These are phyloP conservation scores for Channallabes apus DNA, from an alignment of 2,797 vertebrate species.

Conservation along the genomic window DNA sequence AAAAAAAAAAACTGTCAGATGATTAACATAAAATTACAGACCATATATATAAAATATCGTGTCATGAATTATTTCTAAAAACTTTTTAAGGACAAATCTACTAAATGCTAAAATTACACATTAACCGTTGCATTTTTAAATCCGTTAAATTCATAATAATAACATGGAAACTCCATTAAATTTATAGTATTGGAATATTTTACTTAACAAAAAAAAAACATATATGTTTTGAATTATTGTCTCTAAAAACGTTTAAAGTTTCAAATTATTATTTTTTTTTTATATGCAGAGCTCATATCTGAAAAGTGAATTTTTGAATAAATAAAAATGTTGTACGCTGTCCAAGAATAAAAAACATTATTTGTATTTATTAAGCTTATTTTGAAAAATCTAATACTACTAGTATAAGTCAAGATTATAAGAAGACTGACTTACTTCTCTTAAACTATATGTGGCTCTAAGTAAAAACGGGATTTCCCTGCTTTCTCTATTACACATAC, in stretches of 20 bases:
- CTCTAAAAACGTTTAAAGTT: background rate
- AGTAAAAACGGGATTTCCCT: too few species aligned
- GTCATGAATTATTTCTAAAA: background rate
- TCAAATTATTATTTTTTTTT: background rate
- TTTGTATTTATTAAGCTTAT: background rate
- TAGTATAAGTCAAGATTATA: background rate
- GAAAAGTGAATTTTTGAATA: background rate
- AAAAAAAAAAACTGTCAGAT: slow-evolving; percentile 37
- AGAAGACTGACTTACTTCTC: background rate
- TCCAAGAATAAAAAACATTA: background rate
- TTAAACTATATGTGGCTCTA: background rate
- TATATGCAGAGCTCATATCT: background rate
- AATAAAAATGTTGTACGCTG: background rate
- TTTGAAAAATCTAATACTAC: background rate
- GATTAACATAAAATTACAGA: slow-evolving; percentile 22
- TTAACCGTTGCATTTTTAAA: background rate
- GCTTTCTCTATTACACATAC: too few species aligned
- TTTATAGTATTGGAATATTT: background rate
- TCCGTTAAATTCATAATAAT: background rate
- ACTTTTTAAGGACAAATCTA: background rate
- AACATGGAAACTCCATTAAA: background rate
- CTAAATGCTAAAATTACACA: background rate
- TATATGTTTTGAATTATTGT: background rate
- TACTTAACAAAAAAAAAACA: background rate
- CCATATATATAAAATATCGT: background rate